phyloP scores from a whole-genome alignment of 2,797 vertebrate genomes.

The Thripadectes ignobilis region DNA sequence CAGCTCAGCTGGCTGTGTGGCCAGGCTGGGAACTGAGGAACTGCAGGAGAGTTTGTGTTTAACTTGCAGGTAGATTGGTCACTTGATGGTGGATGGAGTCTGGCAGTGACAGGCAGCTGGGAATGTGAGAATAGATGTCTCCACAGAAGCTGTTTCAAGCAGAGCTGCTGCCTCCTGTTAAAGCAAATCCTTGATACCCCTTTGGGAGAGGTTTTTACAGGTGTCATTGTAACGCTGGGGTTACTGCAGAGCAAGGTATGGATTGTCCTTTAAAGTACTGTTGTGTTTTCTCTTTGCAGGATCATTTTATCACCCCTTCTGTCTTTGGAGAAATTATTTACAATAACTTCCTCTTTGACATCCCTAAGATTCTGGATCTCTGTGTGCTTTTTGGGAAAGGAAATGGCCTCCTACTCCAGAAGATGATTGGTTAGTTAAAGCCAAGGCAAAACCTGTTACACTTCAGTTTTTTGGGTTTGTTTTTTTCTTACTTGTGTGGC shows the following conservation, averaged over 20 bases:
- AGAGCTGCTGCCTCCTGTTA: background rate
- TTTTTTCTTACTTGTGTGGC: background rate
- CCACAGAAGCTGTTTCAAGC: background rate
- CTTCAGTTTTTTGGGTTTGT: background rate
- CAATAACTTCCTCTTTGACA: constrained; percentile 95
- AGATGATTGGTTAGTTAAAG: constrained; percentile 89
- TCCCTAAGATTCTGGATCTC: constrained; percentile 96
- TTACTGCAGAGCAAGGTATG: background rate
- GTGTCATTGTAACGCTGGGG: background rate
- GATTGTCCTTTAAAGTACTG: background rate
- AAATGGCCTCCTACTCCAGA: constrained; percentile 88
- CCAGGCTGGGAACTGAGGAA: background rate
- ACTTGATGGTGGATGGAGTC: background rate
- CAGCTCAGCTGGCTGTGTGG: background rate
- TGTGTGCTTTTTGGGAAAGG: constrained; percentile 96
- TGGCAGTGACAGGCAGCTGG: background rate
- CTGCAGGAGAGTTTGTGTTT: background rate
- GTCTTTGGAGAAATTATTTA: constrained; percentile 96
- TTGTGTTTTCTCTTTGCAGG: constrained; percentile 71
- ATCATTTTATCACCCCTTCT: constrained; percentile 89
- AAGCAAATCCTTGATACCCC: background rate
- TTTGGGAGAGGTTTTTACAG: background rate
- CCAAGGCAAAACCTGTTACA: background rate
- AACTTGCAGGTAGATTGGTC: background rate
- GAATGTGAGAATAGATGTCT: background rate